Base-by-base conservation (phyloP, 2,888 invertebrate species). In the Desoria tigrina region DNA sequence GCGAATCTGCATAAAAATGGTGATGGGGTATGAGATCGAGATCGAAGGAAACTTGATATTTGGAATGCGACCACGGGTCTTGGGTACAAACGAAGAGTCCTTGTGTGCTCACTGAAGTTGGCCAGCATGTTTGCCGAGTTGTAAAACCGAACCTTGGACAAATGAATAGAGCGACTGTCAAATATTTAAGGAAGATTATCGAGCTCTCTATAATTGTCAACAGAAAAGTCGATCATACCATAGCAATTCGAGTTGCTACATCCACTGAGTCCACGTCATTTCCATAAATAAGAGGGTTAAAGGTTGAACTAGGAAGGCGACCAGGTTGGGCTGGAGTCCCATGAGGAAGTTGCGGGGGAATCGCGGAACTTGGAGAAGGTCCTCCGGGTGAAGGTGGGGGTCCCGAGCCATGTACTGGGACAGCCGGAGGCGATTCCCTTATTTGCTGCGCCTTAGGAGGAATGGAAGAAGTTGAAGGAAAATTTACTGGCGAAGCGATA, bases 1-100 rank as follows among this genome's bases (percentile, higher is more conserved):
- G 97, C 92, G 78, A 99, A 95, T 79, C 90, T 89, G 78, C 90
- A 90, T 54, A 97, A 85, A 80, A 97, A 99, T 50, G 87, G 86
- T 0, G 94, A 91, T 6, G 84, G 81, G 14, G 90, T 88, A 74
- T 91, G 84, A 0, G 96, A 95, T 37, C 99, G 84, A 9, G 98
- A 98, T 68, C 97, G 85, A 14, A 99, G 84, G 79, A 98, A 98
- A 79, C 94, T 94, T 81, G 95, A 92, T 77, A 95, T 92, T 82
- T 99, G 99, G 78, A 99, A 95, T 4, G 99, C 98, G 3, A 99
- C 99, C 2, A 99, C 99, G 0, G 99, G 98, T 61, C 99, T 85
- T 1, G 99, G 99, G 81, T 98, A 99, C 1, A 99, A 83, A 0
- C 99, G 86, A 66, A 99, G 82, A 0, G 97, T 99, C 65, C 99